Conservation (phyloP, 2,797 vertebrate species). For the Syncerus caffer region DNA sequence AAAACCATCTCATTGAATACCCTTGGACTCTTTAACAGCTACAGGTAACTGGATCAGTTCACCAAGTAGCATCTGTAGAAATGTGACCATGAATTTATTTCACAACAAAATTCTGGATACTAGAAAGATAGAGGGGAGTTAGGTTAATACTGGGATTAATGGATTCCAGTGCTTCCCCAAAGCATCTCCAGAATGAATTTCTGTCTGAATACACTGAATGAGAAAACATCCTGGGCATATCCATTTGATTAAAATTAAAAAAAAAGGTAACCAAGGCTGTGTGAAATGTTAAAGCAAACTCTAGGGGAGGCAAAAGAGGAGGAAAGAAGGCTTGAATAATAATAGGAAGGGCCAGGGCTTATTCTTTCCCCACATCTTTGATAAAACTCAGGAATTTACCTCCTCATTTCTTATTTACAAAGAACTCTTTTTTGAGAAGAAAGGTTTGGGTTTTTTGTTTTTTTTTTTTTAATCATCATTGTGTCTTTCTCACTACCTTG, state of each 20-base stretch:
- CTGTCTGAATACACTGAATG: background rate
- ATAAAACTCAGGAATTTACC: background rate
- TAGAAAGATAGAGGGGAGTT: background rate
- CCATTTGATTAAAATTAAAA: background rate
- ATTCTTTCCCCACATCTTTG: background rate
- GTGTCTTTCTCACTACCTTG: background rate
- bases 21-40: background rate
- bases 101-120: background rate
- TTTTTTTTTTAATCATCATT: background rate
- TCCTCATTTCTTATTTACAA: conserved; percentile 18
- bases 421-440: background rate
- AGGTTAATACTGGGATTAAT: background rate
- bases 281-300: background rate
- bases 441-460: background rate
- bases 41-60: background rate
- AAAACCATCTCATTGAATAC: background rate
- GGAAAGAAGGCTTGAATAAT: background rate
- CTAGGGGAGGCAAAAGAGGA: background rate
- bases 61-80: background rate
- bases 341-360: background rate
- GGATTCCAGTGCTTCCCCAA: background rate
- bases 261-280: background rate
- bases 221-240: background rate
- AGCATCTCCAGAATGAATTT: background rate
- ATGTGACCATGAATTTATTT: background rate